Evolutionary conservation across 2,113 vertebrate species (phyloP), one percentile per base, ranked within the genome.

Genomic region (Pterocles orientalis): DNA sequence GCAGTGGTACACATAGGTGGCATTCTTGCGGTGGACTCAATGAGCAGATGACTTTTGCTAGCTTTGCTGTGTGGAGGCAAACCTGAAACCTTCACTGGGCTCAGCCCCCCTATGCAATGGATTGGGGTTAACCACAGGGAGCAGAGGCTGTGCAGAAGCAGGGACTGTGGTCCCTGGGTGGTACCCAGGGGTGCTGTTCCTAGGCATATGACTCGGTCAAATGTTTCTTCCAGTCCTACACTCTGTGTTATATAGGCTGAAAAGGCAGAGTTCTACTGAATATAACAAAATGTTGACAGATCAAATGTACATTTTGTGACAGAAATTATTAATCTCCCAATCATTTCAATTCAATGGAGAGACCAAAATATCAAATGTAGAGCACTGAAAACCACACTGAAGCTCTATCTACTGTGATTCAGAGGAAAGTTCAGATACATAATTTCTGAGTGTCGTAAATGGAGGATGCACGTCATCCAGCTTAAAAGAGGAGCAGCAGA

Each of bases 61-160:
- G 43, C 26, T 90, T 36, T 60, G 65, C 75, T 54, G 18, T 31
- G 28, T 29, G 61, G 24, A 76, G 19, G 48, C 86, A 86, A 45
- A 90, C 71, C 64, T 86, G 90, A 92, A 80, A 77, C 47, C 4
- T 82, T n/a, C 62, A 24, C 24, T 48, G n/a, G 76, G 72, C 39
- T 90, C 66, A 87, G 54, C 58, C 83, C 25, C 47, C 92, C 91
- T 29, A 14, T 65, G 47, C 56, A 19, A 12, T 18, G 76, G 57
- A n/a, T 25, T 92, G 36, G 70, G 84, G 70, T 90, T 95, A 94
- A 93, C 87, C 82, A 94, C 65, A 90, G 39, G 41, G 83, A 91
- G 69, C 39, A 91, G 54, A 78, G 48, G 33, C 69, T 75, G 26
- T 78, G 92, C 47, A 90, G 80, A 92, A 96, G 71, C 65, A 91